Percentiles rank a stretch among this genome's conserved stretches.
Evolutionary conservation across 2,797 vertebrate species (phyloP).

Genomic region (Nothura maculosa): DNA sequence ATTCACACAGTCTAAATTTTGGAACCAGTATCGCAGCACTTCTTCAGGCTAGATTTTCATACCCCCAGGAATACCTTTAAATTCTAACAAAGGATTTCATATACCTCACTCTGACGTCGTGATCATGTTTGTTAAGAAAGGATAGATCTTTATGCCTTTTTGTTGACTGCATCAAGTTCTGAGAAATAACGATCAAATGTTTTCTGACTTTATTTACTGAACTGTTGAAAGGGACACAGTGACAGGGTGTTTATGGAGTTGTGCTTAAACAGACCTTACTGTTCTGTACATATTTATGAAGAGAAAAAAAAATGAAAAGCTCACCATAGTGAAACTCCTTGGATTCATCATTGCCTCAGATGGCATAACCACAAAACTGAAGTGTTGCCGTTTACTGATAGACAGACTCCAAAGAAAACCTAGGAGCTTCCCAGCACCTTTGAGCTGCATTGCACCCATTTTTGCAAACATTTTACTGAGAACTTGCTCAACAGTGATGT

Average conservation of each 20-base stretch:
- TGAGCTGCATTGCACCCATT: slow-evolving; percentile 23
- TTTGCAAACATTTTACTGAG: slow-evolving; percentile 17
- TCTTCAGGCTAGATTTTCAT: neutral
- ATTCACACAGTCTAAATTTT: neutral
- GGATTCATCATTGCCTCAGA: neutral
- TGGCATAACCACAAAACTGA: neutral
- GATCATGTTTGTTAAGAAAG: neutral
- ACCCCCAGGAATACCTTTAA: neutral
- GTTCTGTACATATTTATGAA: slow-evolving; percentile 40
- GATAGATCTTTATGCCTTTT: slow-evolving; percentile 20
- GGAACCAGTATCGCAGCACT: neutral
- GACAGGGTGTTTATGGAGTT: slow-evolving; percentile 58
- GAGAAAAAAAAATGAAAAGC: neutral
- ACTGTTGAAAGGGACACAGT: slow-evolving; percentile 65
- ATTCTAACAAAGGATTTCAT: neutral
- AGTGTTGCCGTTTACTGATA: neutral
- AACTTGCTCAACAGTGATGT: slow-evolving; percentile 26
- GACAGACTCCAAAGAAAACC: neutral
- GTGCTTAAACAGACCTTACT: slow-evolving; percentile 44
- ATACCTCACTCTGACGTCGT: neutral
- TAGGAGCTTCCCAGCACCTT: slow-evolving; percentile 34
- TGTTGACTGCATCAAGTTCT: slow-evolving; percentile 47
- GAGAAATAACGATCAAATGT: slow-evolving; percentile 73
- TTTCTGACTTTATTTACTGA: slow-evolving; percentile 70
- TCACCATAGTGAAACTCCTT: neutral